phyloP scores from a whole-genome alignment of 2,888 invertebrate genomes.

The Gastrophysa polygoni region DNA sequence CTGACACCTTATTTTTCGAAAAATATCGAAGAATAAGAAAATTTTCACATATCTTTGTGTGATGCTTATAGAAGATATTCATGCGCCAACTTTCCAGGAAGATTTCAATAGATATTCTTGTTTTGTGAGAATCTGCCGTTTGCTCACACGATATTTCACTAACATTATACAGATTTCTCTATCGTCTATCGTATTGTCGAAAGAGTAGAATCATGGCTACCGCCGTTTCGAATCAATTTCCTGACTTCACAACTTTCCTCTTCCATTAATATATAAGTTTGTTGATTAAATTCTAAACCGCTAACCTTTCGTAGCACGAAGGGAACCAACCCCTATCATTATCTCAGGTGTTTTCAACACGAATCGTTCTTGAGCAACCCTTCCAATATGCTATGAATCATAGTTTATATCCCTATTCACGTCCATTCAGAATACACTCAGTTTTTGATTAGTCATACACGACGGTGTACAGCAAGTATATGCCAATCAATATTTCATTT shows the following conservation, averaged over 20 bases:
- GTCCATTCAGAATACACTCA: slow-evolving; percentile 24
- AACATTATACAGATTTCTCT: too few species aligned
- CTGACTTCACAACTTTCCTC: not conserved
- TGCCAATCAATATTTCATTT: not conserved
- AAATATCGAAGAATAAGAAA: too few species aligned
- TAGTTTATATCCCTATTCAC: slow-evolving; percentile 24
- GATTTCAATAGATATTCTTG: too few species aligned
- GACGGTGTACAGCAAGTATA: not conserved
- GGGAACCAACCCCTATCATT: not conserved
- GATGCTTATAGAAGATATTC: too few species aligned
- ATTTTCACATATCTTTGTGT: too few species aligned
- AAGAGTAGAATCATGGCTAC: too few species aligned
- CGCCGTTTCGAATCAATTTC: too few species aligned
- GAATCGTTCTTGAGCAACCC: slow-evolving; percentile 10
- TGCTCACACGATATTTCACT: too few species aligned
- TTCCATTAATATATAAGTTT: not conserved
- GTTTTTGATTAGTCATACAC: slow-evolving; percentile 26
- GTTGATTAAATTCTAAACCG: not conserved
- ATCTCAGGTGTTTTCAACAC: not conserved
- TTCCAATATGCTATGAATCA: slow-evolving; percentile 4
- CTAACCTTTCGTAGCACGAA: not conserved
- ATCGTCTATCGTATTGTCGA: too few species aligned
- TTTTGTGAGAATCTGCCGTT: too few species aligned
- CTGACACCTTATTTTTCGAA: too few species aligned
- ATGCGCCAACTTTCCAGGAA: too few species aligned